Evolutionary conservation across 2,797 vertebrate genomes (phyloP).

Genomic region (Thunnus albacares): DNA sequence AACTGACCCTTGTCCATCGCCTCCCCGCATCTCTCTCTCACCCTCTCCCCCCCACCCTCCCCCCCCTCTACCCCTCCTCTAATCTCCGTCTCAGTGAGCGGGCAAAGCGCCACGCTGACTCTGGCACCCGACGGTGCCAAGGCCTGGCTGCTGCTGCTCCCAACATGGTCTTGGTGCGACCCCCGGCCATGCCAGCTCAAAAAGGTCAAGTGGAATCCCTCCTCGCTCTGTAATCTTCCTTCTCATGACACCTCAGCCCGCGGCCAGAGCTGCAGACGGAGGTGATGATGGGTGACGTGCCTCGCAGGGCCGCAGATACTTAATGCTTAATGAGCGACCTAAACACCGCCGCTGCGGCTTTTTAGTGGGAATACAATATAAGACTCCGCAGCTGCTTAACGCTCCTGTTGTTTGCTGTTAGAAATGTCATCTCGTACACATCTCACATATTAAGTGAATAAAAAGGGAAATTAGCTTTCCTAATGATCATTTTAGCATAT

Average conservation of each 20-base stretch:
- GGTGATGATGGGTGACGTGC: conserved; percentile 14
- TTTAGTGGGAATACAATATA: background rate
- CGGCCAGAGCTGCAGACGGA: background rate
- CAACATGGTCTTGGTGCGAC: conserved; percentile 37
- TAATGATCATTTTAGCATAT: conserved; percentile 22
- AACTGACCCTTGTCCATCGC: background rate
- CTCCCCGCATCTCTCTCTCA: conserved; percentile 17
- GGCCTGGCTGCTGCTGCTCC: conserved; percentile 52
- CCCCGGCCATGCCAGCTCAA: conserved; percentile 40
- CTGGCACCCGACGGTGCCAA: conserved; percentile 64
- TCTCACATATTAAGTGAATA: too few species aligned
- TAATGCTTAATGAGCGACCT: background rate
- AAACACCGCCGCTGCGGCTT: background rate
- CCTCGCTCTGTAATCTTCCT: conserved; percentile 50
- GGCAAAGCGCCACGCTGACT: conserved; percentile 51
- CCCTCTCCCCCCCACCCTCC: background rate
- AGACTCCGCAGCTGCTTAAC: background rate
- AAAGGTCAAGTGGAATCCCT: conserved; percentile 71
- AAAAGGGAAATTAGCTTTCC: background rate
- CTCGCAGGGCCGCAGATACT: background rate
- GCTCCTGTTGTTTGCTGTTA: too few species aligned
- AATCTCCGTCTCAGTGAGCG: conserved; percentile 53
- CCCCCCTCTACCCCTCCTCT: background rate
- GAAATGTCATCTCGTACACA: background rate
- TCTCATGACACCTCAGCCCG: conserved; percentile 30